phyloP scores from a whole-genome alignment of 2,113 vertebrate genomes.

The Pachyramphus minor region DNA sequence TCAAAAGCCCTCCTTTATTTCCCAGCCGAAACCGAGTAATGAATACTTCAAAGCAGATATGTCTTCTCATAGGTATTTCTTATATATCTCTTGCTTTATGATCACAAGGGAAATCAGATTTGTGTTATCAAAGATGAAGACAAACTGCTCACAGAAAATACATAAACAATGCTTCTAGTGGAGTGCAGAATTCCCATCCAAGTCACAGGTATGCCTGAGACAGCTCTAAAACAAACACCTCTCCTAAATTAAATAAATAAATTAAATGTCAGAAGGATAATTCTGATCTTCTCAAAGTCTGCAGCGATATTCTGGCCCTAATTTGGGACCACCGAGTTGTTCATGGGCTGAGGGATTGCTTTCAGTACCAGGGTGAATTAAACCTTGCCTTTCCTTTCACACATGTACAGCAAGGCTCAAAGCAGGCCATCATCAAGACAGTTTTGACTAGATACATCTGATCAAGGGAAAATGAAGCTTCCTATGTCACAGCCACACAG shows the following conservation, averaged over 20 bases:
- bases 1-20: not conserved
- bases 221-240: not conserved
- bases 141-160: not conserved
- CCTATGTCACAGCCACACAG: not conserved
- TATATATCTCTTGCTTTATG: not conserved
- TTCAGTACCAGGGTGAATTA: not conserved
- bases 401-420: not conserved
- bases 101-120: not conserved
- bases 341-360: not conserved
- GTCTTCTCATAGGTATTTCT: not conserved
- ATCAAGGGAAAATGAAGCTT: not conserved
- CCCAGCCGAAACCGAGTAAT: not conserved
- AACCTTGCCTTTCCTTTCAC: not conserved
- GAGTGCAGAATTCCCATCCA: not conserved
- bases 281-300: not conserved
- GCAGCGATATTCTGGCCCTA: not conserved
- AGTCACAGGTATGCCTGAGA: not conserved
- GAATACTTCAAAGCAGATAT: not conserved
- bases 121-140: not conserved
- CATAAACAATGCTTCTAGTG: not conserved
- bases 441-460: not conserved
- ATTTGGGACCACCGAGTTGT: not conserved
- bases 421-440: not conserved
- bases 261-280: not conserved
- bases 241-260: not conserved